phyloP scores from a whole-genome alignment of 2,113 vertebrate species.

The Desmodus rotundus region DNA sequence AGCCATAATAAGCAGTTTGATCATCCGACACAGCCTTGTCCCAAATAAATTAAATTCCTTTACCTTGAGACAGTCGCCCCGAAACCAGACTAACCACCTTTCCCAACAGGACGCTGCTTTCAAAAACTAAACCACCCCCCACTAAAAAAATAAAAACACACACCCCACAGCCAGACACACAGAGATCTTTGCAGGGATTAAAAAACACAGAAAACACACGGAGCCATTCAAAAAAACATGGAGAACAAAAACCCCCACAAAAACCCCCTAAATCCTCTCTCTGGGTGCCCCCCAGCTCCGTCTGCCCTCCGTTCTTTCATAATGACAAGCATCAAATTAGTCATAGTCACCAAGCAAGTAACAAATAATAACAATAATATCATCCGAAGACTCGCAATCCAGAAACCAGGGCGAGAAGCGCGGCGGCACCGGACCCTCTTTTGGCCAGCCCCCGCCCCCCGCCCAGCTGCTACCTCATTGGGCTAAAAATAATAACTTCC shows the following conservation, averaged over 20 bases:
- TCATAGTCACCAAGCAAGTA: constrained; percentile 55
- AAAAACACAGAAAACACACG: constrained; percentile 28
- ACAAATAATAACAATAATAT: constrained; percentile 64
- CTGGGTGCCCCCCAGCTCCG: constrained; percentile 71
- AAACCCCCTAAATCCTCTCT: constrained; percentile 79
- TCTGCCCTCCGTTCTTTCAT: constrained; percentile 60
- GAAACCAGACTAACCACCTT: constrained; percentile 85
- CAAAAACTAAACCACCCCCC: constrained; percentile 76
- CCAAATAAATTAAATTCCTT: constrained; percentile 91
- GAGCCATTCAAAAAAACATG: constrained; percentile 66
- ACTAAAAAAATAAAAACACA: constrained; percentile 80
- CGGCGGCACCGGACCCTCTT: constrained; percentile 14
- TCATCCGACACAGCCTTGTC: constrained; percentile 85
- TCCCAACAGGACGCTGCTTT: constrained; percentile 76
- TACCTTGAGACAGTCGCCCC: constrained; percentile 84
- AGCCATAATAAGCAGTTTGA: constrained; percentile 85
- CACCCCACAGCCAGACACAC: constrained; percentile 62
- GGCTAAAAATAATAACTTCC: constrained; percentile 78
- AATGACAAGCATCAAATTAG: constrained; percentile 64
- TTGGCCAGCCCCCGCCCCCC: constrained; percentile 32
- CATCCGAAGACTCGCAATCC: constrained; percentile 7
- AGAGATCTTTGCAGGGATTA: constrained; percentile 50
- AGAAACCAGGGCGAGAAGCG: constrained; percentile 13
- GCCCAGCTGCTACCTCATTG: constrained; percentile 58
- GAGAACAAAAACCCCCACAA: constrained; percentile 75